Conservation (phyloP, 2,888 invertebrate genomes). For the Polydrusus tereticollis region DNA sequence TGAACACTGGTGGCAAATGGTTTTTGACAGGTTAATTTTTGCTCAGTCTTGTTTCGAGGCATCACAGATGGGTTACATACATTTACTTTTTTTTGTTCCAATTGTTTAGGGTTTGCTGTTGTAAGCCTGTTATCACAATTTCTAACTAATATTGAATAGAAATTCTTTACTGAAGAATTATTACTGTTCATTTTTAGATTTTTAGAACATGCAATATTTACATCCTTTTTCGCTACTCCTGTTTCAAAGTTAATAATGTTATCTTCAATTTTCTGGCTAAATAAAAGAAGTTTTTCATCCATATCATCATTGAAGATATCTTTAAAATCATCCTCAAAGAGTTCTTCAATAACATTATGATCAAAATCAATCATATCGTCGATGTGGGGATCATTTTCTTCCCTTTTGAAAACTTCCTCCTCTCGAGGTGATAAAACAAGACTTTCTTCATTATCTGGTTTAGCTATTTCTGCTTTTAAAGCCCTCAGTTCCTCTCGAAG, state of each 20-base stretch:
- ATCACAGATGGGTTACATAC: background rate
- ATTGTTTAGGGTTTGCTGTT: background rate
- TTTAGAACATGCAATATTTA: background rate
- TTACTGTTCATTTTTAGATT: background rate
- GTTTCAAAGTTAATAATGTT: slow-evolving; percentile 5
- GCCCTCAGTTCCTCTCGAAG: slow-evolving; percentile 61
- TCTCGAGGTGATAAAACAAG: slow-evolving; percentile 57
- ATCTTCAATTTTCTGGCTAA: slow-evolving; percentile 62
- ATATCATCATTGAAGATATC: slow-evolving; percentile 63
- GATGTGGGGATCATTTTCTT: background rate
- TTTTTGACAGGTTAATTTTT: background rate
- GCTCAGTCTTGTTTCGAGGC: background rate
- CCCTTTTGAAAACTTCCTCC: slow-evolving; percentile 55
- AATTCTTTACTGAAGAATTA: background rate
- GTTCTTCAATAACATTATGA: slow-evolving; percentile 8
- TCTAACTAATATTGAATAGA: background rate
- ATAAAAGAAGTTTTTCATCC: slow-evolving; percentile 62
- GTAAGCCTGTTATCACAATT: background rate
- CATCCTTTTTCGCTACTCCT: background rate
- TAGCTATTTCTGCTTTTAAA: slow-evolving; percentile 58
- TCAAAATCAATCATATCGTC: slow-evolving; percentile 13
- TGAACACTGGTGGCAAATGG: background rate
- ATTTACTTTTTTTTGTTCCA: background rate
- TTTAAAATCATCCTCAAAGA: slow-evolving; percentile 45
- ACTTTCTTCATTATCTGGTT: slow-evolving; percentile 58